Base-by-base conservation (phyloP, 2,888 invertebrate genomes). In the Drosophila neutralis region DNA sequence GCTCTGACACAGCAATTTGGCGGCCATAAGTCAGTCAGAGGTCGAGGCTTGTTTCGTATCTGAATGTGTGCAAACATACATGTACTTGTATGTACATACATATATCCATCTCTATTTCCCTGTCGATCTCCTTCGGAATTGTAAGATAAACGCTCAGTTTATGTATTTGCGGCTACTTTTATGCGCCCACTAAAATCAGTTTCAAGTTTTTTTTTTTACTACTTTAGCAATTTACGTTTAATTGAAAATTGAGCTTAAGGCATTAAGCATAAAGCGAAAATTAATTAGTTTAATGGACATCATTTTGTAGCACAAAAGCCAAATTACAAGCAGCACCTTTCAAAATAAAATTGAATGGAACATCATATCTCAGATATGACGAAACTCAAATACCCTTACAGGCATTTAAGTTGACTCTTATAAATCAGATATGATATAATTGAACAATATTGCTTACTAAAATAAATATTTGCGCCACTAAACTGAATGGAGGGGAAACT, bases 221-320 rank as follows among this genome's bases (percentile, higher is more conserved):
- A 31, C 2, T 13, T 24, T 27, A 6, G 7, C 77, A 73, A 87
- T 82, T 76, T 76, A 63, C 60, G 61, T 73, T 87, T 83, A 81
- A 87, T 87, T 83, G 84, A 83, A 89, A 87, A 78, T 74, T 72
- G 71, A 56, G 71, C 64, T 54, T 53, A 42, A 62, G 42, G 60
- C 73, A 74, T 64, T 72, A 42, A 62, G 59, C 69, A 64, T 29
- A 76, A 79, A 76, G 62, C 67, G 57, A 36, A 82, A 76, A 79
- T 84, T 82, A 85, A 85, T 85, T 87, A 82, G 81, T 84, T 87
- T 85, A 85, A 85, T 85, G 84, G 82, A 89, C 78, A 80, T 73
- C 71, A 80, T 71, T 85, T 82, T 69, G 73, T 71, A 52, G 45
- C 31, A 60, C 73, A 82, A 84, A 65, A 63, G 66, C 60, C 63